These are phyloP conservation scores for Simalia tracyae DNA, from an alignment of 2,797 vertebrate species.

Conservation along the genomic window DNA sequence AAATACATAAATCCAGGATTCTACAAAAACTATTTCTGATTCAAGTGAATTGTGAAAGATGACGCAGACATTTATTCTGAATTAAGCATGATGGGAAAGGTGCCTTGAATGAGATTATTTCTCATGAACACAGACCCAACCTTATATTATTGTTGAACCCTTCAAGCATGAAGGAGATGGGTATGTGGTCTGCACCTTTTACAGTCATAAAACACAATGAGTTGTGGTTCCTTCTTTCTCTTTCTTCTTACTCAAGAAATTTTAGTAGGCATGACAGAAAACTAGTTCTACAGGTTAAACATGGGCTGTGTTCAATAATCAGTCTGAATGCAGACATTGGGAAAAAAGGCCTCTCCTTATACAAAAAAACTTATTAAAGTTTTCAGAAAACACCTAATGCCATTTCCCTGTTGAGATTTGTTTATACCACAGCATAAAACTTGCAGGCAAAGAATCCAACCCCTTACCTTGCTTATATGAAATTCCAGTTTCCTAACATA, in stretches of 20 bases:
- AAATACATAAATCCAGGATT: background rate
- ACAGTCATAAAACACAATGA: background rate
- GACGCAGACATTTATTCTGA: background rate
- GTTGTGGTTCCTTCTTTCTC: background rate
- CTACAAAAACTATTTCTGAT: background rate
- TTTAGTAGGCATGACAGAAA: slow-evolving; percentile 16
- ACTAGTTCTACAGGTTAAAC: slow-evolving; percentile 39
- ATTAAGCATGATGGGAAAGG: background rate
- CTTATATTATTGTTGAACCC: background rate
- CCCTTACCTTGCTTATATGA: slow-evolving; percentile 91
- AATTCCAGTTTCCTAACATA: slow-evolving; percentile 91
- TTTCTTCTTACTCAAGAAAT: slow-evolving; percentile 3
- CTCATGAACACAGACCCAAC: background rate
- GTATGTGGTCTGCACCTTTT: background rate
- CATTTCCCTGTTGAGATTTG: background rate
- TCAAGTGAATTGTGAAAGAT: background rate
- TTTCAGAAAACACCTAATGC: slow-evolving; percentile 26
- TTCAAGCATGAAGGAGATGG: background rate
- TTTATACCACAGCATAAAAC: background rate
- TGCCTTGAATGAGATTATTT: background rate
- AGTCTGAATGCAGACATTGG: slow-evolving; percentile 52
- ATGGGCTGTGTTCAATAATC: slow-evolving; percentile 23
- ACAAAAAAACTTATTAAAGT: background rate
- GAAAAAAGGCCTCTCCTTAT: slow-evolving; percentile 36
- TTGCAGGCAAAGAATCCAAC: fast-evolving